Conservation (phyloP, 2,888 invertebrate genomes). For the Diplazon laetatorius region DNA sequence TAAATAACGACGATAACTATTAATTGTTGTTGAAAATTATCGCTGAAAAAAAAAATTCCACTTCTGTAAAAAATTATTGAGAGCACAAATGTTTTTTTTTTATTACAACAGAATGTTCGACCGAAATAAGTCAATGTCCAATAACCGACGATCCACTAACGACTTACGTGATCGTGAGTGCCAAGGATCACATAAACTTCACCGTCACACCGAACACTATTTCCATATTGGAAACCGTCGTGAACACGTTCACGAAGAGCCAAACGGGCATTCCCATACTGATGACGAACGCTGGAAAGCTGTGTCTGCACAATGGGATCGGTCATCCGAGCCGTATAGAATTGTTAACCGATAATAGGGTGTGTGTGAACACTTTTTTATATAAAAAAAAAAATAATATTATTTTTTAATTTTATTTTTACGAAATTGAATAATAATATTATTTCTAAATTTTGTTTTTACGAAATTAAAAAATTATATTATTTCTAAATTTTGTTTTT, state of each 20-base stretch:
- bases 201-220: slow-evolving; percentile 88
- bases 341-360: slow-evolving; percentile 75
- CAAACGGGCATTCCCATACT: slow-evolving; percentile 76
- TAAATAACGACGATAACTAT: too few relatives aligned
- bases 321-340: slow-evolving; percentile 80
- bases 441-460: background rate
- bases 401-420: background rate
- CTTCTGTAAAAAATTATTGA: too few relatives aligned
- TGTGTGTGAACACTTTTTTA: slow-evolving; percentile 57
- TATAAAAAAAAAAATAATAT: background rate
- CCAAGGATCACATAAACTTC: slow-evolving; percentile 87
- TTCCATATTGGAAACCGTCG: slow-evolving; percentile 84
- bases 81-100: too few relatives aligned
- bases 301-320: slow-evolving; percentile 86
- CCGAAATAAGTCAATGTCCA: slow-evolving; percentile 59
- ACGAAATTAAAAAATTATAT: background rate
- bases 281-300: slow-evolving; percentile 73
- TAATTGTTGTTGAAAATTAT: too few relatives aligned
- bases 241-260: slow-evolving; percentile 81
- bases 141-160: slow-evolving; percentile 80
- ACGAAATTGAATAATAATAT: background rate
- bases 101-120: slow-evolving; percentile 65
- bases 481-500: background rate
- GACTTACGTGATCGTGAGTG: slow-evolving; percentile 88
- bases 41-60: slow-evolving; percentile 64